Evolutionary conservation across 2,888 invertebrate species (phyloP).

Genomic region (Thalpophila matura): DNA sequence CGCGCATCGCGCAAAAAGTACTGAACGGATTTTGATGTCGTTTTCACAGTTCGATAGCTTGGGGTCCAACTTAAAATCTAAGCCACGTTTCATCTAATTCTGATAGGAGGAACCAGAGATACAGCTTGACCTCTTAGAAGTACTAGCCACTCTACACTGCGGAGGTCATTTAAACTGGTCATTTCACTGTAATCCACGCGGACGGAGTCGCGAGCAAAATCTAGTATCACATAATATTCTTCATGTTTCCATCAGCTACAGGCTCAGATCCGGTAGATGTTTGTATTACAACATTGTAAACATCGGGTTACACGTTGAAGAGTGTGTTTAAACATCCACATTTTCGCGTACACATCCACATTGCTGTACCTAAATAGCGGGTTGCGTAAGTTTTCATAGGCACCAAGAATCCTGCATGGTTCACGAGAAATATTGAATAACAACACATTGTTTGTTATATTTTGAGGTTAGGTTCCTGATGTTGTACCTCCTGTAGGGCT

Average conservation of each 20-base stretch:
- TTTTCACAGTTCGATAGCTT: no score
- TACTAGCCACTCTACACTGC: no score
- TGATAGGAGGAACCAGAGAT: no score
- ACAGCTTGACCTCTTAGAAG: no score
- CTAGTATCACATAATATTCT: conserved; percentile 26
- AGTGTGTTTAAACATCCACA: conserved; percentile 35
- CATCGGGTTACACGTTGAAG: conserved; percentile 1
- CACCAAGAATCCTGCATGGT: background rate
- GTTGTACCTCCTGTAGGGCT: no score
- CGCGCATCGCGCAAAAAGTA: no score
- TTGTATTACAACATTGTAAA: conserved; percentile 42
- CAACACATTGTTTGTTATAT: background rate
- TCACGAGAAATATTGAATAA: background rate
- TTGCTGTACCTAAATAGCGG: conserved; percentile 31
- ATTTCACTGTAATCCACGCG: no score
- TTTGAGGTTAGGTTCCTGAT: background rate
- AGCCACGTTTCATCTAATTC: no score
- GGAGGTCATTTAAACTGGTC: no score
- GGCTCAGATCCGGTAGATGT: conserved; percentile 14
- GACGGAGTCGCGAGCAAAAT: no score
- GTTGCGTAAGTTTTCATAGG: conserved; percentile 4
- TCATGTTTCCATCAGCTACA: background rate
- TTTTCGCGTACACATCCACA: conserved; percentile 15
- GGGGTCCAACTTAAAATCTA: no score
- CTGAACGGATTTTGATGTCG: no score